phyloP scores from a whole-genome alignment of 2,113 vertebrate genomes.

The Arizona elegans region DNA sequence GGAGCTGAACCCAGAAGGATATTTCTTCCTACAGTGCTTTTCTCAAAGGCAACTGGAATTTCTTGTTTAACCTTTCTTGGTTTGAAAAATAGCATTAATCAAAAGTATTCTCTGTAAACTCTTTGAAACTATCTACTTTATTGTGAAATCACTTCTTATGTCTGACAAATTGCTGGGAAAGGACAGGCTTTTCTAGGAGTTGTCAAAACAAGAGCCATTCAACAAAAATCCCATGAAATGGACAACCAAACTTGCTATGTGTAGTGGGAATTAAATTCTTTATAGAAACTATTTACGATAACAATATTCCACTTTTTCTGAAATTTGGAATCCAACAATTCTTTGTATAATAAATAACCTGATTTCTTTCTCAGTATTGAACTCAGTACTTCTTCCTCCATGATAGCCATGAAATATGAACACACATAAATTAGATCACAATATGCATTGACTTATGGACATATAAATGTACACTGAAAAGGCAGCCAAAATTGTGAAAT shows the following conservation, averaged over 20 bases:
- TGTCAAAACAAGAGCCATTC: too few species aligned
- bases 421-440: not conserved
- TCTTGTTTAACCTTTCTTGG: too few species aligned
- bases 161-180: not conserved
- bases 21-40: too few species aligned
- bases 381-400: not conserved
- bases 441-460: not conserved
- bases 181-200: too few species aligned
- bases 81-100: not conserved
- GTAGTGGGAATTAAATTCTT: too few species aligned
- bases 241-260: not conserved
- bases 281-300: not conserved
- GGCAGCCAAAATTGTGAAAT: not conserved
- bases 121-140: not conserved
- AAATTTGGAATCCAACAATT: too few species aligned
- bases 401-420: not conserved
- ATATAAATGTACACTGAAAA: not conserved
- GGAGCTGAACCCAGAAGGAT: too few species aligned
- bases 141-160: not conserved
- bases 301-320: not conserved
- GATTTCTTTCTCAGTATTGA: not conserved
- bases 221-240: not conserved
- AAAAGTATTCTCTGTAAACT: not conserved
- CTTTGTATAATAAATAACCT: not conserved
- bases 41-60: too few species aligned